Conservation (phyloP, 2,797 vertebrate genomes). For the Phaenicophaeus curvirostris region DNA sequence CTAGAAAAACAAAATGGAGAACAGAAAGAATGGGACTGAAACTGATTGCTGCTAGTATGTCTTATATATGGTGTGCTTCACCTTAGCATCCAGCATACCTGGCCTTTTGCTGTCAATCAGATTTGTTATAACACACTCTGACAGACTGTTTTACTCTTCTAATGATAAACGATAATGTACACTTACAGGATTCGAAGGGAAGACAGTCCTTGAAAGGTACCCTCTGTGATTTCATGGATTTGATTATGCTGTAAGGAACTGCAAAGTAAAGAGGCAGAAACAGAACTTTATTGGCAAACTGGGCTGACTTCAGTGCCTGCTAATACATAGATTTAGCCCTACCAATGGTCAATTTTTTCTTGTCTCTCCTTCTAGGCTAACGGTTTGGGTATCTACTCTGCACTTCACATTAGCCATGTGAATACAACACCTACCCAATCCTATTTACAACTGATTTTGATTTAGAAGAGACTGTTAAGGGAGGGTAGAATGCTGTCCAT, state of each 20-base stretch:
- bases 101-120: not conserved
- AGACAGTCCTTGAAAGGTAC: slow-evolving; percentile 89
- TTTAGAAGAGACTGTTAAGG: not conserved
- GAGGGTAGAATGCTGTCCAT: not conserved
- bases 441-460: not conserved
- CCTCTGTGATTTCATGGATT: slow-evolving; percentile 86
- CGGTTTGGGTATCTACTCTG: not conserved
- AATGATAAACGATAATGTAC: not conserved
- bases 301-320: not conserved
- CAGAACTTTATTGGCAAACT: not conserved
- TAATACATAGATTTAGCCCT: not conserved
- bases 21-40: not conserved
- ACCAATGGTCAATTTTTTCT: not conserved
- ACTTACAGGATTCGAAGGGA: slow-evolving; percentile 92
- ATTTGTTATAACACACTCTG: not conserved
- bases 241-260: slow-evolving; percentile 94
- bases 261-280: slow-evolving; percentile 33
- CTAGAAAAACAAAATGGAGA: not conserved
- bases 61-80: not conserved
- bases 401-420: not conserved
- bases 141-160: not conserved
- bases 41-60: not conserved
- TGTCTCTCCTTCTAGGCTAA: not conserved
- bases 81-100: not conserved
- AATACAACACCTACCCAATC: not conserved